These are phyloP conservation scores for Portunus trituberculatus DNA, from an alignment of 1,140 invertebrate species.

Conservation along the genomic window DNA sequence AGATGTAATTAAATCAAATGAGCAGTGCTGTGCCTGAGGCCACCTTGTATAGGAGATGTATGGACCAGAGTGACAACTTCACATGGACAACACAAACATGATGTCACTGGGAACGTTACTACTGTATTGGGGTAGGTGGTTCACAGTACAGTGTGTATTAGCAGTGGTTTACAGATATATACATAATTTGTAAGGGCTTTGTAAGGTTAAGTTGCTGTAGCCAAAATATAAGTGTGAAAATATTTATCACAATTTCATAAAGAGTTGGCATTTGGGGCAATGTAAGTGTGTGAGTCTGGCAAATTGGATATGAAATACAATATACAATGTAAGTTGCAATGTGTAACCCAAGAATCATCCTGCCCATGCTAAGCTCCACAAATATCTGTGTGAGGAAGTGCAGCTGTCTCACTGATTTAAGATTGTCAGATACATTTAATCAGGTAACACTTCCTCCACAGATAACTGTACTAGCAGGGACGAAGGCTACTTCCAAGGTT, in stretches of 20 bases:
- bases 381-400: slow-evolving; percentile 36
- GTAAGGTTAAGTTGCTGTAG: slow-evolving; percentile 67
- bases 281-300: slow-evolving; percentile 55
- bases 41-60: slow-evolving; percentile 54
- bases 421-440: neutral
- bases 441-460: slow-evolving; percentile 28
- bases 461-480: neutral
- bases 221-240: slow-evolving; percentile 53
- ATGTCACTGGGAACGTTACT: neutral
- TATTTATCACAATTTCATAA: neutral
- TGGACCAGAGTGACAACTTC: neutral
- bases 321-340: slow-evolving; percentile 57
- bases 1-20: slow-evolving; percentile 56
- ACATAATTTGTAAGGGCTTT: slow-evolving; percentile 33
- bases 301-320: neutral
- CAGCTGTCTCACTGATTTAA: neutral
- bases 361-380: neutral
- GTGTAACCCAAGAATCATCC: slow-evolving; percentile 54
- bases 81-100: slow-evolving; percentile 34
- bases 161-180: slow-evolving; percentile 17
- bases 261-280: slow-evolving; percentile 17
- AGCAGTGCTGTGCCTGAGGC: slow-evolving; percentile 72
- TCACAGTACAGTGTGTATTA: slow-evolving; percentile 71
- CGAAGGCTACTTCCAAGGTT: slow-evolving; percentile 38
- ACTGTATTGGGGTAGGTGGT: slow-evolving; percentile 53